Base-by-base conservation (phyloP, 2,888 invertebrate species). In the Pemphredon lugubris region DNA sequence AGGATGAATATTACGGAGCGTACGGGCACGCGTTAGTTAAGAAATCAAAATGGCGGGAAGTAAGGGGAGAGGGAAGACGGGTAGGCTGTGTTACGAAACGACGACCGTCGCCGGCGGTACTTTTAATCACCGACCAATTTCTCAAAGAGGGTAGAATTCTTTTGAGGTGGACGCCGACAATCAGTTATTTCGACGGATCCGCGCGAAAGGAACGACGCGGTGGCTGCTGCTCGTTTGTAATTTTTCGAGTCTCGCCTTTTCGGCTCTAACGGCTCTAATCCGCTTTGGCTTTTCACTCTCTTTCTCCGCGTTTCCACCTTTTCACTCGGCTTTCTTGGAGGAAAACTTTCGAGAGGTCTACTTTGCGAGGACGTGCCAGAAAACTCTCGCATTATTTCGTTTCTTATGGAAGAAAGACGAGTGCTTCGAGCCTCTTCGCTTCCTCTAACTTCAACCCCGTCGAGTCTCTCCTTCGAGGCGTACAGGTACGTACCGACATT, bases 111-210 rank as follows among this genome's bases (percentile, higher is more conserved):
- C n/a, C n/a, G n/a, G n/a, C n/a, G n/a, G n/a, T n/a, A n/a, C 26
- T 79, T 83, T 83, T 83, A 82, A 83, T 83, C 83, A 79, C 51
- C 69, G 48, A 60, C 23, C 71, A 68, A 75, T 79, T 73, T 81
- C 70, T 77, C 72, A 76, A 74, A 80, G 73, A 58, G 42, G 54
- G 59, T 37, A 70, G 48, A 48, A 34, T 53, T 30, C 66, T 73
- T 75, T 73, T 72, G 74, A 72, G 64, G 60, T 47, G 39, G 32
- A n/a, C n/a, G n/a, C 54, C 53, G 20, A 50, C 39, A n/a, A 14
- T 39, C 40, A 54, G 21, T 61, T 73, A 53, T 50, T 69, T 61
- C 11, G 7, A 42, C 34, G 16, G 34, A 44, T 34, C 20, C 18
- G 44, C 6, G 37, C 14, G 30, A 23, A 48, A 9, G 9, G 3